Evolutionary conservation across 64 coral and sea anemone genomes (phyloP).

Genomic region (Catalaphyllia jardinei): DNA sequence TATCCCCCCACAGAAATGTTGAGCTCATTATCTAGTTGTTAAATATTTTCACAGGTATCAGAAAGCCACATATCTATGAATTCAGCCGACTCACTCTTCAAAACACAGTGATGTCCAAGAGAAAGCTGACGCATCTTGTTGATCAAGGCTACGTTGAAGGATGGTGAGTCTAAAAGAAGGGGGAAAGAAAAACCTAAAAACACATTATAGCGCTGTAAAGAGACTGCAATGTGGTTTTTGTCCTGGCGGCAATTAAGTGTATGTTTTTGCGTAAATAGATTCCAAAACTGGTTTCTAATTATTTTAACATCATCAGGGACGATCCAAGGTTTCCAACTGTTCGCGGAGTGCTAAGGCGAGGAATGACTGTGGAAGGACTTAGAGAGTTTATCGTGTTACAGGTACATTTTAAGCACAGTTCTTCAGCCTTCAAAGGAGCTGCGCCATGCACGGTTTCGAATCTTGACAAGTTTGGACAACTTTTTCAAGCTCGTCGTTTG

Average conservation of each 20-base stretch:
- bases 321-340: constrained; percentile 99
- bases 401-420: constrained; percentile 8
- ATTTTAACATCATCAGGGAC: constrained; percentile 55
- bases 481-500: too few species aligned
- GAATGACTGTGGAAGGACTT: constrained; percentile 98
- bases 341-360: constrained; percentile 89
- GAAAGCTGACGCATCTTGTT: constrained; percentile 93
- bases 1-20: too few species aligned
- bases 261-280: too few species aligned
- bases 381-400: constrained; percentile 95
- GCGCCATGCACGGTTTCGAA: too few species aligned
- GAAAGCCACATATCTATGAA: constrained; percentile 87
- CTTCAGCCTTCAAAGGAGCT: background rate
- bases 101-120: constrained; percentile 97
- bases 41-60: constrained; percentile 63
- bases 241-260: too few species aligned
- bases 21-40: too few species aligned
- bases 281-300: background rate
- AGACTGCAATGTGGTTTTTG: background rate
- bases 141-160: constrained; percentile 93
- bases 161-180: constrained; percentile 63
- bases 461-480: background rate
- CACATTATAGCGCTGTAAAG: too few species aligned
- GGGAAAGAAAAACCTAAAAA: too few species aligned
- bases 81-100: constrained; percentile 91